Evolutionary conservation across 1,140 invertebrate species (phyloP).

Genomic region (Platyura marginata): DNA sequence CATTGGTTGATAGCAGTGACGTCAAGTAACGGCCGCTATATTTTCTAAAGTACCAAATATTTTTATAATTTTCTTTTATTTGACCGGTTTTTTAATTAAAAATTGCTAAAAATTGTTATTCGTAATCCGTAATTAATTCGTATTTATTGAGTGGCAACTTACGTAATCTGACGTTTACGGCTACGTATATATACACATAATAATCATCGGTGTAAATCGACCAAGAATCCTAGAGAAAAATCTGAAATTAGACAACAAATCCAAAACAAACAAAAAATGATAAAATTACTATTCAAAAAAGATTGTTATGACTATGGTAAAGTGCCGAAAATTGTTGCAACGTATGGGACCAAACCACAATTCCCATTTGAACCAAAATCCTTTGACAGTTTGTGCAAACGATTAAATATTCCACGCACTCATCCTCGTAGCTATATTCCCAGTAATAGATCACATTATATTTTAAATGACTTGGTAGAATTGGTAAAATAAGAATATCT

Average conservation of each 20-base stretch:
- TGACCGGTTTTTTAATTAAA: too few species aligned
- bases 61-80: too few species aligned
- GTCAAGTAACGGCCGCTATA: too few species aligned
- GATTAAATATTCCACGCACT: conserved; percentile 40
- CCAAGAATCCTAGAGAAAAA: neutral
- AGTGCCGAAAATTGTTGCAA: conserved; percentile 35
- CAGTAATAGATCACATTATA: conserved; percentile 62
- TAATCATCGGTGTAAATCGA: too few species aligned
- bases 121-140: too few species aligned
- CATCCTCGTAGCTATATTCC: conserved; percentile 54
- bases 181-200: too few species aligned
- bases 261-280: conserved; percentile 30
- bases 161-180: too few species aligned
- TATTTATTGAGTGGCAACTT: too few species aligned
- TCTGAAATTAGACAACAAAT: neutral
- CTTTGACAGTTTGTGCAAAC: conserved; percentile 39
- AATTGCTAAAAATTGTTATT: too few species aligned
- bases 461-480: conserved; percentile 57
- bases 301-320: conserved; percentile 31
- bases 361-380: conserved; percentile 33
- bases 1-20: too few species aligned
- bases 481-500: conserved; percentile 27
- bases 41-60: too few species aligned
- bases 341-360: conserved; percentile 30
- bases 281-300: conserved; percentile 55